These are phyloP conservation scores for Tetragnatha versicolor DNA, from an alignment of 1,140 invertebrate genomes.

Conservation along the genomic window DNA sequence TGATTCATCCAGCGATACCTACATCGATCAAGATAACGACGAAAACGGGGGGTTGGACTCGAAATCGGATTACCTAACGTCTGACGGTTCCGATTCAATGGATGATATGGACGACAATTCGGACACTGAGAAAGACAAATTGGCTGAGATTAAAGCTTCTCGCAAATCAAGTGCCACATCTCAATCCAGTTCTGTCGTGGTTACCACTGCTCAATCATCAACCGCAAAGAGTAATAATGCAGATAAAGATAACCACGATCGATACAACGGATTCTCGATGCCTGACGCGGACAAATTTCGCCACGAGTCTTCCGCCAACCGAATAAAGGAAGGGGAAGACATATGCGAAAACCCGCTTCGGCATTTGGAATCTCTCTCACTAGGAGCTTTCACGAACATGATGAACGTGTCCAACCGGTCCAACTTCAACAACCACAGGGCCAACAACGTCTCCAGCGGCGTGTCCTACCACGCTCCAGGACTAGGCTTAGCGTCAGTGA, in stretches of 20 bases:
- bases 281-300: slow-evolving; percentile 11
- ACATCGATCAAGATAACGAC: slow-evolving; percentile 59
- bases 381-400: slow-evolving; percentile 71
- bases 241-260: neutral
- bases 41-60: slow-evolving; percentile 53
- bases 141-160: neutral
- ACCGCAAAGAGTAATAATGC: neutral
- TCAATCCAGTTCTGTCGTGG: neutral
- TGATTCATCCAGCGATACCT: slow-evolving; percentile 59
- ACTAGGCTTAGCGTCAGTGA: slow-evolving; percentile 55
- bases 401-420: slow-evolving; percentile 13
- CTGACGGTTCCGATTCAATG: slow-evolving; percentile 50
- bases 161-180: neutral
- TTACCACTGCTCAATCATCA: neutral
- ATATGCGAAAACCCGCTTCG: slow-evolving; percentile 73
- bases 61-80: slow-evolving; percentile 52
- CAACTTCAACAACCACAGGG: slow-evolving; percentile 1
- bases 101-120: slow-evolving; percentile 55
- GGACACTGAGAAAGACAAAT: slow-evolving; percentile 5
- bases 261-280: slow-evolving; percentile 31
- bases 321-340: slow-evolving; percentile 35
- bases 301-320: neutral
- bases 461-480: slow-evolving; percentile 59
- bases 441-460: slow-evolving; percentile 29
- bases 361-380: slow-evolving; percentile 80